Evolutionary conservation across 2,888 invertebrate species (phyloP), one percentile per base, ranked within the genome.

Genomic region (Zygothrica quintamaculata): DNA sequence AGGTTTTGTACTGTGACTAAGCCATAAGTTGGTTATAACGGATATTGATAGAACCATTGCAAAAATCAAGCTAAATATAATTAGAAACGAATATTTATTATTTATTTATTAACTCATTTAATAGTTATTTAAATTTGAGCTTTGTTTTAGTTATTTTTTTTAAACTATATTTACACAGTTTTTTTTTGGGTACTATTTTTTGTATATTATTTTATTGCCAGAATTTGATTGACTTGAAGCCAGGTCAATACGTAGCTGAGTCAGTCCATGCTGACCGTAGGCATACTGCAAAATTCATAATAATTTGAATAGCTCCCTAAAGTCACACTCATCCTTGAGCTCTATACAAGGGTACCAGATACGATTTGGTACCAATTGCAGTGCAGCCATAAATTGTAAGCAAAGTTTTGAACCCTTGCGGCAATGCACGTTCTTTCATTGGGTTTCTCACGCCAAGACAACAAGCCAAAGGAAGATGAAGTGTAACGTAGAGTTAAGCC

Each of bases 381-480:
- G 48, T 57, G 67, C 65, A 58, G 73, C 66, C 70, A 86, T 86
- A 82, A 82, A 84, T 86, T 80, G 77, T 60, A 67, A 77, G 75
- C 70, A 50, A 58, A 55, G 65, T 52, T 79, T 85, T 42, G 52
- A 60, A 66, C 75, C 87, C 87, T 72, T 74, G 66, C 59, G 77
- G 84, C 82, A 37, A 69, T 87, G 87, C 84, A 84, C 84, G 84
- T 81, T 84, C 72, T 72, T 79, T 70, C 67, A 66, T 62, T 46
- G 57, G 70, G 70, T 86, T 82, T 82, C 82, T 86, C 82, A 82
- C 82, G 82, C 71, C 80, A 66, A 50, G 22, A 25, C 33, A 34
- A 33, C 29, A 11, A 36, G 4, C 40, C 29, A 25, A 15, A 12
- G 34, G 8, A 7, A 11, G 29, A 3, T 8, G 2, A 18, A 13